Evolutionary conservation across 2,113 vertebrate species (phyloP).

Genomic region (Podarcis muralis): DNA sequence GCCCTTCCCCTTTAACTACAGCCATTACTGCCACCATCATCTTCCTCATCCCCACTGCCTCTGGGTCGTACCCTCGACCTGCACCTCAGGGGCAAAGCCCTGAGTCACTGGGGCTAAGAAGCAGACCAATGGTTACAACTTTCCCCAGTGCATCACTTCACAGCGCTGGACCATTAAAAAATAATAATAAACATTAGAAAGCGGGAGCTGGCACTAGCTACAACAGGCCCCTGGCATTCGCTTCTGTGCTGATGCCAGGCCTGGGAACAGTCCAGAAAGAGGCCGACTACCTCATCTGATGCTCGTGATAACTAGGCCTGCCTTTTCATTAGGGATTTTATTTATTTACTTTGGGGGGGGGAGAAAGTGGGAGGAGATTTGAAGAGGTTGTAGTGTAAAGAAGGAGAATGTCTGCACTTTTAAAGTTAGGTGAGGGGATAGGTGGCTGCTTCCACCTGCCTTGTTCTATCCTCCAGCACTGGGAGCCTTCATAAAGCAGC

Average conservation of each 20-base stretch:
- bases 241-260: background rate
- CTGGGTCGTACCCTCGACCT: background rate
- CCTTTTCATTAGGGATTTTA: background rate
- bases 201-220: background rate
- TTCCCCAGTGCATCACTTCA: no score
- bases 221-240: background rate
- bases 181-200: no score
- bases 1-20: no score
- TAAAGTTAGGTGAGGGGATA: background rate
- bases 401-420: background rate
- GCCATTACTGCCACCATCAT: background rate
- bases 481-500: no score
- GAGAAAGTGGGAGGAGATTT: background rate
- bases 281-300: background rate
- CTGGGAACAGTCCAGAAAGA: background rate
- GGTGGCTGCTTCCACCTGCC: no score
- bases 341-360: no score
- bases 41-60: background rate
- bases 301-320: no score
- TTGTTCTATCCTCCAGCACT: no score
- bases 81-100: no score
- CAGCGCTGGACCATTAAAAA: no score
- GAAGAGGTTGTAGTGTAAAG: background rate
- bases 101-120: background rate
- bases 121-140: background rate